Evolutionary conservation across 2,888 invertebrate genomes (phyloP).

Genomic region (Zootermopsis nevadensis): DNA sequence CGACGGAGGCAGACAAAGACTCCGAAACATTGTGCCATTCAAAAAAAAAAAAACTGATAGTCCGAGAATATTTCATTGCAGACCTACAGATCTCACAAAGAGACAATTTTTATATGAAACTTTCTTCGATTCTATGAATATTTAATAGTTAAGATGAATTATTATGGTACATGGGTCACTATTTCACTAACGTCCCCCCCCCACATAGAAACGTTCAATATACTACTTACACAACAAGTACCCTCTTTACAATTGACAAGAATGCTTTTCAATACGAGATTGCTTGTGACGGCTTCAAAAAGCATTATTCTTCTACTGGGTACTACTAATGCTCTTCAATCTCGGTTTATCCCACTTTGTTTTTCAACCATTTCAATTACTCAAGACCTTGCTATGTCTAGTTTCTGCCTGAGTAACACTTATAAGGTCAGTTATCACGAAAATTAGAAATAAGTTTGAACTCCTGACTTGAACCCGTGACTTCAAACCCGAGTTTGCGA

Average conservation of each 20-base stretch:
- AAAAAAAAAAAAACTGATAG: too few species aligned
- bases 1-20: too few species aligned
- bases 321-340: conserved; percentile 7
- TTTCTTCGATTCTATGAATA: too few species aligned
- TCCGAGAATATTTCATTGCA: too few species aligned
- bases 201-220: not conserved
- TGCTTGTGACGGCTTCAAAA: conserved; percentile 24
- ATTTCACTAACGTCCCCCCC: not conserved
- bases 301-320: not conserved
- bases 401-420: not conserved
- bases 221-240: not conserved
- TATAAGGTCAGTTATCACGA: not conserved
- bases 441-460: not conserved
- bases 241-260: not conserved
- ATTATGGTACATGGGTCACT: not conserved
- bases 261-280: not conserved
- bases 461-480: not conserved
- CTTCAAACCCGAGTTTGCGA: not conserved
- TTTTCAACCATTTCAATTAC: conserved; percentile 5
- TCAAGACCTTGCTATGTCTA: not conserved
- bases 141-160: too few species aligned
- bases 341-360: not conserved
- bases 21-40: too few species aligned
- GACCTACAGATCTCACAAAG: too few species aligned
- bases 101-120: too few species aligned